Conservation (phyloP, 2,888 invertebrate genomes). For the Halictus ligatus region DNA sequence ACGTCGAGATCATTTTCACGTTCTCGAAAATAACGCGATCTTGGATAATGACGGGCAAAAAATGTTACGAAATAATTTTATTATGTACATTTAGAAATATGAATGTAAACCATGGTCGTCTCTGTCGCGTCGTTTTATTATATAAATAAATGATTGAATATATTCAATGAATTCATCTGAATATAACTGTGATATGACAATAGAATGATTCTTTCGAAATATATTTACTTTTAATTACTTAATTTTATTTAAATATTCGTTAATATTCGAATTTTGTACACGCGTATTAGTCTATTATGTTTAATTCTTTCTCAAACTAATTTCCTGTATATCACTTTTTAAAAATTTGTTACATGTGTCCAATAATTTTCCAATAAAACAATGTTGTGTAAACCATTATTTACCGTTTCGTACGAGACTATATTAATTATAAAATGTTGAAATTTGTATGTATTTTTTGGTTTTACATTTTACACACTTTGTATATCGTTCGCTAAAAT, state of each 20-base stretch:
- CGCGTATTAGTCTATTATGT: background rate
- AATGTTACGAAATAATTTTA: slow-evolving; percentile 11
- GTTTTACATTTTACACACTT: background rate
- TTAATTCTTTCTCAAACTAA: background rate
- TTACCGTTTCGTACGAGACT: background rate
- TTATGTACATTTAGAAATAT: background rate
- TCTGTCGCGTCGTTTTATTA: slow-evolving; percentile 8
- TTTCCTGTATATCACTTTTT: background rate
- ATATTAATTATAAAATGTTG: slow-evolving; percentile 4
- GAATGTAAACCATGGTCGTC: background rate
- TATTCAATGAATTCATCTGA: background rate
- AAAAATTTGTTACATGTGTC: background rate
- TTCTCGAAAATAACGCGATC: background rate
- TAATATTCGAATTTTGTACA: slow-evolving; percentile 2
- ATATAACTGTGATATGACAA: background rate
- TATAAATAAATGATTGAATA: slow-evolving; percentile 21
- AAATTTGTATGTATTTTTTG: background rate
- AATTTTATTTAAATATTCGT: background rate
- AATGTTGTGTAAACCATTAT: background rate
- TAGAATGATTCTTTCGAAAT: background rate
- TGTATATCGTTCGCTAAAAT: background rate
- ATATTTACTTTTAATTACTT: slow-evolving; percentile 1
- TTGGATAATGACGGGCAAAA: background rate
- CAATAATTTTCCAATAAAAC: background rate
- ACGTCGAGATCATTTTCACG: background rate